phyloP scores from a whole-genome alignment of 2,888 invertebrate genomes.

The Chromoteleia sp. region DNA sequence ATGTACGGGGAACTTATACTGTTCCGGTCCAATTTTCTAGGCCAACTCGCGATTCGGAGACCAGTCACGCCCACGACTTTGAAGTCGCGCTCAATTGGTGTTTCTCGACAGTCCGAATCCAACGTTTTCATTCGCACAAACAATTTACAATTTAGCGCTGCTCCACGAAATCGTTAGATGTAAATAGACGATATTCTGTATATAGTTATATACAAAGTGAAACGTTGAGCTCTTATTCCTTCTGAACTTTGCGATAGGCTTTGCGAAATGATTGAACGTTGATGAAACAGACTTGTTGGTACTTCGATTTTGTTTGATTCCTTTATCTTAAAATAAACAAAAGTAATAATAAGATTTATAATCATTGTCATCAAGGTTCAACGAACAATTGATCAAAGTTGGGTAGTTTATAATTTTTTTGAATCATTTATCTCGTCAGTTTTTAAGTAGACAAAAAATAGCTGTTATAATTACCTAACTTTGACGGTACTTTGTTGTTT shows the following conservation, averaged over 20 bases:
- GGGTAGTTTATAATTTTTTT: neutral
- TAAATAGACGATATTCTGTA: slow-evolving; percentile 38
- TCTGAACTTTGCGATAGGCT: slow-evolving; percentile 15
- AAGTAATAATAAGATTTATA: no score
- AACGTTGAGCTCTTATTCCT: slow-evolving; percentile 1
- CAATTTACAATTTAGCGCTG: slow-evolving; percentile 12
- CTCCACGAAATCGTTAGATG: slow-evolving; percentile 9
- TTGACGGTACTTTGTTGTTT: neutral
- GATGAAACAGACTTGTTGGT: neutral
- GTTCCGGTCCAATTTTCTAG: slow-evolving; percentile 24
- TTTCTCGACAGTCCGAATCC: slow-evolving; percentile 74
- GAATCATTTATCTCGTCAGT: neutral
- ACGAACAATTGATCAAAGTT: neutral
- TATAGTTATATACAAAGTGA: slow-evolving; percentile 33
- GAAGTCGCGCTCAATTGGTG: slow-evolving; percentile 71
- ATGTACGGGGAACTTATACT: neutral
- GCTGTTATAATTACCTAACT: slow-evolving; percentile 1
- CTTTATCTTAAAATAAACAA: no score
- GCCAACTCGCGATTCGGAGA: slow-evolving; percentile 6
- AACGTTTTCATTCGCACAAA: slow-evolving; percentile 74
- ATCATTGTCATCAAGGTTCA: neutral
- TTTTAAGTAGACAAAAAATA: neutral
- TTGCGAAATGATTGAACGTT: neutral
- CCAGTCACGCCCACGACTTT: slow-evolving; percentile 26
- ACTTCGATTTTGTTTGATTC: no score